phyloP scores from a whole-genome alignment of 1,140 invertebrate species.

The Bombus consobrinus region DNA sequence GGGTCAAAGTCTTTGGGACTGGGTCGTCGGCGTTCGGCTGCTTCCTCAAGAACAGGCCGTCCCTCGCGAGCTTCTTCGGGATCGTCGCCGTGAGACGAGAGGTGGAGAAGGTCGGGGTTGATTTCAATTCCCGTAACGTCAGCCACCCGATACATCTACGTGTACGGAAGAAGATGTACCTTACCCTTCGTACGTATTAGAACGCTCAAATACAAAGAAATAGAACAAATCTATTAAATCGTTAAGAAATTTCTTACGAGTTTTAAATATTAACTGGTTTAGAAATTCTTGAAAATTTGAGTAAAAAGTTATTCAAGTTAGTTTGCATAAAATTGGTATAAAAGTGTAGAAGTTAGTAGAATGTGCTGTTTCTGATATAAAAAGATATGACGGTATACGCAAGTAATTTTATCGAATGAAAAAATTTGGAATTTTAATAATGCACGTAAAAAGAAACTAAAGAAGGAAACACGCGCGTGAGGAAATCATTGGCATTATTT shows the following conservation, averaged over 20 bases:
- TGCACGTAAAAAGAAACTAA: not conserved
- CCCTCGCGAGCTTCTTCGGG: slow-evolving; percentile 66
- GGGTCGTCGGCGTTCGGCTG: slow-evolving; percentile 71
- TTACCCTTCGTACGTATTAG: not conserved
- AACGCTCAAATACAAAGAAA: not conserved
- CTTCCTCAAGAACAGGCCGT: slow-evolving; percentile 60
- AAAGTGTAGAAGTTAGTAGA: too few relatives aligned
- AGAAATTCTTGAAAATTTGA: too few relatives aligned
- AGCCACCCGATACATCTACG: not conserved
- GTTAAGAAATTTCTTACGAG: not conserved
- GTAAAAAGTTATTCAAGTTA: too few relatives aligned
- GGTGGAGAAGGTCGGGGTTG: slow-evolving; percentile 43
- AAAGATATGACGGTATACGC: too few relatives aligned
- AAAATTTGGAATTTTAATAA: too few relatives aligned
- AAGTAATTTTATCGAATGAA: too few relatives aligned
- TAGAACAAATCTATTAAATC: not conserved
- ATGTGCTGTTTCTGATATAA: too few relatives aligned
- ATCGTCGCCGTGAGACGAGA: slow-evolving; percentile 42
- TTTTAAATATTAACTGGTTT: too few relatives aligned
- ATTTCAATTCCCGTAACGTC: slow-evolving; percentile 61
- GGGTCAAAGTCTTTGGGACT: slow-evolving; percentile 78
- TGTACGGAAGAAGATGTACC: not conserved
- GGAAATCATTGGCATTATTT: too few relatives aligned
- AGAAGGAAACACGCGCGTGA: not conserved
- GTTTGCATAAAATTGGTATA: too few relatives aligned